Conservation (phyloP, 1,140 invertebrate genomes). For the Drosophila trapezifrons region DNA sequence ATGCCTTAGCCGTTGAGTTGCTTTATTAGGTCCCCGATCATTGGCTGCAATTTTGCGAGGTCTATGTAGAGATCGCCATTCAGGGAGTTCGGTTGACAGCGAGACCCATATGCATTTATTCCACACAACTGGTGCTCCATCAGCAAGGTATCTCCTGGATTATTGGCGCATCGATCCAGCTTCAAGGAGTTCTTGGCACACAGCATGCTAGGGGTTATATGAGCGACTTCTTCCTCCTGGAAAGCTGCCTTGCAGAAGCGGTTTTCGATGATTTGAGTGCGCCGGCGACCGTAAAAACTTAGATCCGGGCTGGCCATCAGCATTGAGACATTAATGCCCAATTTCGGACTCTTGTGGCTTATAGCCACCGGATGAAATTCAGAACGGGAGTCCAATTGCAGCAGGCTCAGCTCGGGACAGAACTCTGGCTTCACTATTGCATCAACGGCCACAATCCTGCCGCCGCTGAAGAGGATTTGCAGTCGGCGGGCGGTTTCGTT, state of each 20-base stretch:
- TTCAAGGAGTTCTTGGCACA: slow-evolving; percentile 24
- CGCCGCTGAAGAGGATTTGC: slow-evolving; percentile 3
- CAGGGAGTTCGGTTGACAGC: background rate
- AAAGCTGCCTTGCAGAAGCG: slow-evolving; percentile 19
- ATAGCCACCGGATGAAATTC: background rate
- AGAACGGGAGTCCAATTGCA: background rate
- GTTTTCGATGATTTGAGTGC: slow-evolving; percentile 22
- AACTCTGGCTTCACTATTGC: background rate
- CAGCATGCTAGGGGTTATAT: slow-evolving; percentile 27
- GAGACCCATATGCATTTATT: slow-evolving; percentile 33
- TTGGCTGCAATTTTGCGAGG: background rate
- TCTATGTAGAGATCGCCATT: slow-evolving; percentile 38
- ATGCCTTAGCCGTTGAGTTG: background rate
- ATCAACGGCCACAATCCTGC: background rate
- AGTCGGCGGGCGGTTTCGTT: background rate
- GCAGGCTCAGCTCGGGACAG: slow-evolving; percentile 9
- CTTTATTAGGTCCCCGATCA: slow-evolving; percentile 9
- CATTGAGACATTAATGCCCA: slow-evolving; percentile 20
- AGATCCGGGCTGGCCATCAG: slow-evolving; percentile 36
- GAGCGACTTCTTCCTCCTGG: slow-evolving; percentile 8
- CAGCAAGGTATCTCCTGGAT: slow-evolving; percentile 23
- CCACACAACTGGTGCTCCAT: slow-evolving; percentile 13
- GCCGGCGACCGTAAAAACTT: slow-evolving; percentile 23
- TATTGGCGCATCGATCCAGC: slow-evolving; percentile 15
- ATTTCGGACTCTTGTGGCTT: background rate